Evolutionary conservation across 2,113 vertebrate genomes (phyloP), one percentile per base, ranked within the genome.

Genomic region (Catharus fuscescens): DNA sequence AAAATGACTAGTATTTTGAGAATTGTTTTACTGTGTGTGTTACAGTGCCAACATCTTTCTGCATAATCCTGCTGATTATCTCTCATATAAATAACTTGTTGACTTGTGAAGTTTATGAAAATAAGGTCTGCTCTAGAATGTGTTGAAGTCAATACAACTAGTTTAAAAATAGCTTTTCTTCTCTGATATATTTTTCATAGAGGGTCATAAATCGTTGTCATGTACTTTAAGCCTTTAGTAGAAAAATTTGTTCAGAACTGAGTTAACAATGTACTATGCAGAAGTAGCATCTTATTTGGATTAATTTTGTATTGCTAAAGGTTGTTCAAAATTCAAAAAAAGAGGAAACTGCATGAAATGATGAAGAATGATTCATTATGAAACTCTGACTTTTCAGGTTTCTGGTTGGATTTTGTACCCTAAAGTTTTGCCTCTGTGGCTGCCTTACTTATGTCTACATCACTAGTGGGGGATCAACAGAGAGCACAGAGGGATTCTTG

Each of bases 1-100:
- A 95, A 80, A 87, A 86, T 72, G 34, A 73, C 45, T 73, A 61
- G 36, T 56, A 57, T 95, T 95, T 79, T 73, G 74, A 95, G 91
- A 88, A 59, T 57, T 59, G 50, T 82, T 95, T 76, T 48, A 82
- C 59, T 59, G 0, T 47, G 50, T 57, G 44, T 76, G 32, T 87
- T 65, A 87, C 38, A 62, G 73, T 77, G 78, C 45, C 87, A 91
- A 72, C n/a, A 42, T 42, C 80, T 87, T 91, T 87, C 70, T 2
- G 3, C 11, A 5, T 82, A 87, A 87, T 72, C 54, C 57, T 73
- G 57, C 44, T 89, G 16, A 80, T 95, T 80, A 53, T 87, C 57
- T 87, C 70, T 57, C 80, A 59, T 92, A 79, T 85, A 97, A 93
- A 65, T 40, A 72, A 14, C 42, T 14, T 73, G 87, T 89, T 65